Evolutionary conservation across 2,888 invertebrate genomes (phyloP), one percentile per base, ranked within the genome.

Genomic region (Drosophila meridiana): DNA sequence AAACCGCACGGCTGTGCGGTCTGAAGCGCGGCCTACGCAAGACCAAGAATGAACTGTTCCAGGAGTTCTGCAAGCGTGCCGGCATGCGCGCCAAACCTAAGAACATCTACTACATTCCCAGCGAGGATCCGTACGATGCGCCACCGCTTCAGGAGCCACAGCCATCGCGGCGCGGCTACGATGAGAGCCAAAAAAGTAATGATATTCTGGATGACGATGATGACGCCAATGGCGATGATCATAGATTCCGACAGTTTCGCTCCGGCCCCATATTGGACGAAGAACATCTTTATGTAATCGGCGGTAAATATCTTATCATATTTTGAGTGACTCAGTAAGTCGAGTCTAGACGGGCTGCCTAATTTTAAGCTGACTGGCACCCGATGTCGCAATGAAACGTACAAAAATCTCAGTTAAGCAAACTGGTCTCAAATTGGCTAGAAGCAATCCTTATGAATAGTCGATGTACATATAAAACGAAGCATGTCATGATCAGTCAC

Each of bases 41-140:
- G 77, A 92, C 92, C 59, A 93, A 92, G 82, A 93, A 93, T 72
- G 93, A 93, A 67, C 85, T 93, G n/a, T 93, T 93, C 73, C 90
- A 91, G 65, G 93, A 93, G 69, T 92, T 93, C 69, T 93, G 93
- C 72, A 92, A 92, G 62, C 85, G 90, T 14, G 91, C 93, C 43
- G 93, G 93, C 38, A 86, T 90, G 61, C 91, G 92, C 40, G 90
- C 87, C 70, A 93, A 92, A 62, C 92, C 93, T 4, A 93, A 93
- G 72, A 92, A 93, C 68, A 93, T 93, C 40, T 93, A 93, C 77
- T 93, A 91, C 65, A 93, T 93, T 55, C 89, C 90, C 61, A 90
- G 76, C 40, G 85, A 86, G n/a, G 80, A 82, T 5, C 61, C 64
- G 0, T 76, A 76, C 6, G 82, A 76, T 20, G 63, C 63, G 6